Percentiles rank a stretch among this genome's conserved stretches.
Conservation (phyloP, 2,797 vertebrate genomes). For the Alca torda region DNA sequence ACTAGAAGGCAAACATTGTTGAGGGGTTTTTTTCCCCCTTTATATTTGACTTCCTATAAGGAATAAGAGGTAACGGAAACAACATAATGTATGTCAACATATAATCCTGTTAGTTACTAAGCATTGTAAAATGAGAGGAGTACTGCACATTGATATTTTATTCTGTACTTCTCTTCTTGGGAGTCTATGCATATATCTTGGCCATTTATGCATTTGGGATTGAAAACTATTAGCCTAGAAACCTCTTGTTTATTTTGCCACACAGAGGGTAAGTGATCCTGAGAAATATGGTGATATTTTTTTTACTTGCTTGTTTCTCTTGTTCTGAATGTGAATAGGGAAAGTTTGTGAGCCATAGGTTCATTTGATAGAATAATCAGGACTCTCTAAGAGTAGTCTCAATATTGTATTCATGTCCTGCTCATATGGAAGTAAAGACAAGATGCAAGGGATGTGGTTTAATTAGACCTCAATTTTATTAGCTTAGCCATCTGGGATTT, state of each 20-base stretch:
- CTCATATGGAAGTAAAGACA: slow-evolving; percentile 41
- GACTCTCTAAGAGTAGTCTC: neutral
- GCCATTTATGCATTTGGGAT: neutral
- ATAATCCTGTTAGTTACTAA: neutral
- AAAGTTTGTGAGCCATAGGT: neutral
- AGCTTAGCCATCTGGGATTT: slow-evolving; percentile 58
- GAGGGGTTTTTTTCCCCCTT: neutral
- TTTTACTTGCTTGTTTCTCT: neutral
- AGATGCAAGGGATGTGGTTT: slow-evolving; percentile 62
- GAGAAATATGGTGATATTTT: neutral
- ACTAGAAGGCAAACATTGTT: neutral
- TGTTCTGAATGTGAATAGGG: neutral
- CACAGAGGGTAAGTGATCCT: neutral
- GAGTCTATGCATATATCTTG: neutral
- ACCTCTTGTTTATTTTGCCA: neutral
- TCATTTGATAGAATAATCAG: neutral
- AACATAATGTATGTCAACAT: neutral
- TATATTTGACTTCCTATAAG: neutral
- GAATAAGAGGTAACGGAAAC: neutral
- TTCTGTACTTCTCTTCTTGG: neutral
- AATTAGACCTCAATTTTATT: slow-evolving; percentile 64
- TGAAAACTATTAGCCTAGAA: neutral
- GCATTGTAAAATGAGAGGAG: neutral
- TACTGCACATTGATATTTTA: neutral
- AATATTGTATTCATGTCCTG: neutral